phyloP scores from a whole-genome alignment of 2,113 vertebrate species.

The Circaetus gallicus region DNA sequence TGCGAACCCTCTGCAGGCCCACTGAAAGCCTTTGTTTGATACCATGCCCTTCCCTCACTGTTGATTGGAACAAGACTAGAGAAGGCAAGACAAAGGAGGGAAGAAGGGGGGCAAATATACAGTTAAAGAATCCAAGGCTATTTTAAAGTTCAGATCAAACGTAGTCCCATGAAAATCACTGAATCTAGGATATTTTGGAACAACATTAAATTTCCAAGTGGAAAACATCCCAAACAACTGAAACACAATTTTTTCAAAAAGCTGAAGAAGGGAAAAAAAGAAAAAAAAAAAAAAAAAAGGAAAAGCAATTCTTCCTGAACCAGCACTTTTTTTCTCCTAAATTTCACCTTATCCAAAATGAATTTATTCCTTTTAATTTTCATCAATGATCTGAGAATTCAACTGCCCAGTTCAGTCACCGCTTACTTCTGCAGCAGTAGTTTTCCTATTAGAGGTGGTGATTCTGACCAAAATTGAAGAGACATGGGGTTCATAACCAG shows the following conservation, averaged over 20 bases:
- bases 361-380: background rate
- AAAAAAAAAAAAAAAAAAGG: no score
- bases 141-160: background rate
- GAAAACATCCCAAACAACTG: background rate
- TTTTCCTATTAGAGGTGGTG: background rate
- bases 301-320: background rate
- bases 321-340: background rate
- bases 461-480: background rate
- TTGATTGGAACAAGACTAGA: background rate
- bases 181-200: background rate
- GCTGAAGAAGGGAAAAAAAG: no score
- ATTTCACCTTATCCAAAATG: background rate
- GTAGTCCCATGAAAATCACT: background rate
- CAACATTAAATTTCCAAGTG: background rate
- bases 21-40: background rate
- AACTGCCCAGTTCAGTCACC: background rate
- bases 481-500: background rate
- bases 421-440: background rate
- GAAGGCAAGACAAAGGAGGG: background rate
- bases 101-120: background rate
- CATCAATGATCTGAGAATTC: background rate
- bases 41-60: background rate
- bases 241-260: background rate
- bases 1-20: background rate
- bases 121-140: background rate